Conservation (phyloP, 2,888 invertebrate species). For the Allophyes oxyacanthae region DNA sequence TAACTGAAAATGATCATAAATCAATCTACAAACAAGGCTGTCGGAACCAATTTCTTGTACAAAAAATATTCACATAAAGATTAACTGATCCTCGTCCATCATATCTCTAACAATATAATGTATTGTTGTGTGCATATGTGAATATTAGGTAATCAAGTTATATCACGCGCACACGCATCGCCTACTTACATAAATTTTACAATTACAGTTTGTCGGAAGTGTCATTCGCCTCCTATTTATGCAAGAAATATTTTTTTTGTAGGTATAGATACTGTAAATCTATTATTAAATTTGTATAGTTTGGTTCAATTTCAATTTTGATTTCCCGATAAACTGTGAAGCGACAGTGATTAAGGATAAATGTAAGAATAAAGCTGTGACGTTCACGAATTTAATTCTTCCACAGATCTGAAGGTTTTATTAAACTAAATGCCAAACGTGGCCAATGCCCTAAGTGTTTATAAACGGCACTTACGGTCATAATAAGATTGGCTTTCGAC, state of each 20-base stretch:
- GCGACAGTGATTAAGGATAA: no score
- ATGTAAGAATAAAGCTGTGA: no score
- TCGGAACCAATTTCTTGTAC: conserved; percentile 7
- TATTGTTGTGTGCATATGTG: conserved; percentile 21
- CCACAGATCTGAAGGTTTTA: conserved; percentile 9
- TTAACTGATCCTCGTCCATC: conserved; percentile 19
- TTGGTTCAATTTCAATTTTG: background rate
- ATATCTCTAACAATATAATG: conserved; percentile 35
- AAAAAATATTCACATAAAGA: background rate
- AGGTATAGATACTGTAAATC: conserved; percentile 7
- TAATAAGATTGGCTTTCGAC: conserved; percentile 30
- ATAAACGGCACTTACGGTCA: conserved; percentile 17
- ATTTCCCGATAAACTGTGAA: background rate
- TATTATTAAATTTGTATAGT: conserved; percentile 2
- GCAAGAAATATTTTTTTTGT: conserved; percentile 35
- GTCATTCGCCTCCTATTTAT: conserved; percentile 34
- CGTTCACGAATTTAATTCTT: background rate
- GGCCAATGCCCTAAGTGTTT: conserved; percentile 34
- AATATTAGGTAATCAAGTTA: conserved; percentile 49
- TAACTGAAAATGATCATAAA: no score
- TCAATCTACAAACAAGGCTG: background rate
- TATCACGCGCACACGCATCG: conserved; percentile 47
- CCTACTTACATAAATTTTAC: conserved; percentile 54
- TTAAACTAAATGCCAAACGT: conserved; percentile 44
- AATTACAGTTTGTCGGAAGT: conserved; percentile 55